These are phyloP conservation scores for Caenorhabditis japonica DNA, from an alignment of 2,888 invertebrate genomes.

Conservation along the genomic window DNA sequence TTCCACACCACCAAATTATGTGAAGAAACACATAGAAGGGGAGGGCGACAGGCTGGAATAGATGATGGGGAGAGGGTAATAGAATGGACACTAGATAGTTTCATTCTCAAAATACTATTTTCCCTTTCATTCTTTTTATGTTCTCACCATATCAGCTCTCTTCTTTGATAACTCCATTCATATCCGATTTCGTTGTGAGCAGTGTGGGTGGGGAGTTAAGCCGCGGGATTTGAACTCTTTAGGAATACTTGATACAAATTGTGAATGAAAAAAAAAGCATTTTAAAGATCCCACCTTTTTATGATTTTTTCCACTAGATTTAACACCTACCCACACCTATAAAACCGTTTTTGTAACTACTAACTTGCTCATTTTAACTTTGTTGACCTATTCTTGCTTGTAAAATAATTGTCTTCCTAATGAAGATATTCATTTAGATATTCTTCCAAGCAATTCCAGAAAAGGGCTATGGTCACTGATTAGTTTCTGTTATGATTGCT, in stretches of 20 bases:
- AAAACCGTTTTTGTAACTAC: not conserved
- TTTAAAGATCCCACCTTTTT: too few relatives aligned
- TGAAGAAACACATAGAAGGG: slow-evolving; percentile 25
- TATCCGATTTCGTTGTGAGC: slow-evolving; percentile 12
- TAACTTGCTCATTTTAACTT: not conserved
- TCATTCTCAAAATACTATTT: slow-evolving; percentile 15
- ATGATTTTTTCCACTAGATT: too few relatives aligned
- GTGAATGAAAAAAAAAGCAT: too few relatives aligned
- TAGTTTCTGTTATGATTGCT: slow-evolving; percentile 23
- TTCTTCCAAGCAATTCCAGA: slow-evolving; percentile 31
- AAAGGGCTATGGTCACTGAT: slow-evolving; percentile 35
- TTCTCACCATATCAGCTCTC: not conserved
- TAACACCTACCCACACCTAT: too few relatives aligned
- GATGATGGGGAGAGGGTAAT: too few relatives aligned
- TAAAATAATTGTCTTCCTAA: too few relatives aligned
- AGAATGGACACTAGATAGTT: slow-evolving; percentile 37
- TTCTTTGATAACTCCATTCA: not conserved
- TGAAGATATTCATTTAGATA: too few relatives aligned
- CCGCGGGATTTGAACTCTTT: slow-evolving; percentile 22
- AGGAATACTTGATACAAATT: too few relatives aligned
- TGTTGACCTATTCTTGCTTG: too few relatives aligned
- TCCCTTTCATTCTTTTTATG: not conserved
- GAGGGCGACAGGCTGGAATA: slow-evolving; percentile 19
- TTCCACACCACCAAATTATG: slow-evolving; percentile 39
- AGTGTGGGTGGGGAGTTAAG: slow-evolving; percentile 41